Evolutionary conservation across 2,888 invertebrate genomes (phyloP).

Genomic region (Mimumesa dahlbomi): DNA sequence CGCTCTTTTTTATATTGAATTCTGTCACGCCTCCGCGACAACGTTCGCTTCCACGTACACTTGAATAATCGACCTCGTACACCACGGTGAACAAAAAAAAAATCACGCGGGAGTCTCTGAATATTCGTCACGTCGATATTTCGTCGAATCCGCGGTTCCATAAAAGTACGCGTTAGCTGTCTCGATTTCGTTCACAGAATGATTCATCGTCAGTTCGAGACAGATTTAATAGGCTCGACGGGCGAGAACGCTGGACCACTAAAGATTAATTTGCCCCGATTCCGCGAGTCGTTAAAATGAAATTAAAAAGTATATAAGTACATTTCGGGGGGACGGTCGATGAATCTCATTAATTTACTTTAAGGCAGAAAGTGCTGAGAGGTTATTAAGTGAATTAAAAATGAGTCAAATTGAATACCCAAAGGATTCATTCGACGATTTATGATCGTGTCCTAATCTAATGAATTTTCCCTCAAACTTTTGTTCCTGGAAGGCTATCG

Average conservation of each 20-base stretch:
- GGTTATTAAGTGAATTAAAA: constrained; percentile 14
- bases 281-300: neutral
- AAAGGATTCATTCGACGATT: neutral
- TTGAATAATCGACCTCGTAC: constrained; percentile 4
- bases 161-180: constrained; percentile 4
- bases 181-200: neutral
- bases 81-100: constrained; percentile 2
- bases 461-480: too few species aligned
- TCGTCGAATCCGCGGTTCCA: constrained; percentile 5
- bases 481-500: too few species aligned
- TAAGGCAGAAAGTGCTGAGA: neutral
- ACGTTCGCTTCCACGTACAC: neutral
- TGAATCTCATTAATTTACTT: constrained; percentile 4
- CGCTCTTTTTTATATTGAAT: neutral
- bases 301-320: neutral
- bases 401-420: neutral
- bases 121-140: constrained; percentile 4
- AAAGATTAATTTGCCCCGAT: too few species aligned
- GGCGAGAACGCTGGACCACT: too few species aligned
- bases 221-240: neutral
- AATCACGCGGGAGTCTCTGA: neutral
- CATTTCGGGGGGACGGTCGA: neutral
- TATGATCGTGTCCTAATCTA: neutral
- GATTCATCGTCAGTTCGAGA: neutral
- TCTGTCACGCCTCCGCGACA: constrained; percentile 14